phyloP scores from a whole-genome alignment of 2,113 vertebrate species.

The Acanthochromis polyacanthus region DNA sequence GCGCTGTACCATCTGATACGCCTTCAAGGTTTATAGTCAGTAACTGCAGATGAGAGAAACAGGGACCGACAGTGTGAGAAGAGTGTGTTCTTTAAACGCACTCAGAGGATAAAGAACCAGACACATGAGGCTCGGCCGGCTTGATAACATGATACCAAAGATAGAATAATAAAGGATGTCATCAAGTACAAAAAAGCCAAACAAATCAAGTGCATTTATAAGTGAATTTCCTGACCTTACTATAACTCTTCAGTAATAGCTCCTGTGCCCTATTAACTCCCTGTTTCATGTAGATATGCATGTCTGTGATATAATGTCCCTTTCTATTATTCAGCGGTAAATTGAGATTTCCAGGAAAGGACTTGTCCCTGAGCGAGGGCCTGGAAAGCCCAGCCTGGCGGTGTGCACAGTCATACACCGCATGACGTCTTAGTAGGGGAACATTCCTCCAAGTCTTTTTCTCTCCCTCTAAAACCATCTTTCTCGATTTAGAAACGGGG shows the following conservation, averaged over 20 bases:
- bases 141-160: slow-evolving; percentile 26
- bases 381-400: slow-evolving; percentile 63
- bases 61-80: slow-evolving; percentile 8
- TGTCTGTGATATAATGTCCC: slow-evolving; percentile 59
- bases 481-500: slow-evolving; percentile 72
- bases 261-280: slow-evolving; percentile 36
- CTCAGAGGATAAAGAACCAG: slow-evolving; percentile 11
- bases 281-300: slow-evolving; percentile 42
- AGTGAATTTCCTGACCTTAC: slow-evolving; percentile 18
- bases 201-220: slow-evolving; percentile 46
- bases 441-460: slow-evolving; percentile 77
- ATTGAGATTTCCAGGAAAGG: slow-evolving; percentile 80
- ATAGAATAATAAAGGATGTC: slow-evolving; percentile 43
- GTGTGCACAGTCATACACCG: slow-evolving; percentile 74
- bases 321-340: slow-evolving; percentile 72
- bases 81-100: slow-evolving; percentile 19
- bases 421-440: slow-evolving; percentile 80
- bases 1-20: slow-evolving; percentile 55
- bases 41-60: slow-evolving; percentile 47
- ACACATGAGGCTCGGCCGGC: slow-evolving; percentile 11
- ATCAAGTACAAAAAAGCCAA: slow-evolving; percentile 46
- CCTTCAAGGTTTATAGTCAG: slow-evolving; percentile 56
- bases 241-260: slow-evolving; percentile 47
- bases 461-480: slow-evolving; percentile 68
- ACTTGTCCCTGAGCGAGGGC: slow-evolving; percentile 58